phyloP scores from a whole-genome alignment of 2,113 vertebrate genomes.

The Cygnus buccinator region DNA sequence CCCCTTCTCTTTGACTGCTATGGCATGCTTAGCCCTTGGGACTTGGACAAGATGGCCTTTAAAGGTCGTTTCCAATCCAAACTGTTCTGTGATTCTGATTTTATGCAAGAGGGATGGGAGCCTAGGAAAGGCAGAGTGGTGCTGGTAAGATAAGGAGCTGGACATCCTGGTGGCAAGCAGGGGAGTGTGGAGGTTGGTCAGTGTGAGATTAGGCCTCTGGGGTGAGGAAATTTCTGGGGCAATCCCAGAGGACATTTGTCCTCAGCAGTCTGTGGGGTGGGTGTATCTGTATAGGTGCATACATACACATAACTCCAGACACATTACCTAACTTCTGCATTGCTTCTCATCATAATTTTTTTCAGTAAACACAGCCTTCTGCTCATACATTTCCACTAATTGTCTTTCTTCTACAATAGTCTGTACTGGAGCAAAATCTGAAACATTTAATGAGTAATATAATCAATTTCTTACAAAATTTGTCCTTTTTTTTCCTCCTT shows the following conservation, averaged over 20 bases:
- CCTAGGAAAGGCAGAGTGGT: background rate
- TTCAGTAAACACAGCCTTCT: background rate
- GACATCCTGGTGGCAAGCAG: background rate
- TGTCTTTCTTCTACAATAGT: background rate
- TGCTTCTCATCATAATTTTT: background rate
- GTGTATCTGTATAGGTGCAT: accelerated
- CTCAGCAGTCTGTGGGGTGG: background rate
- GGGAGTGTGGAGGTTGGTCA: background rate
- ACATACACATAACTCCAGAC: background rate
- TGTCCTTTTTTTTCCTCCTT: background rate
- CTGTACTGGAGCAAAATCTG: background rate
- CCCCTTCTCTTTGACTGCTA: no score
- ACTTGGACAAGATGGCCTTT: background rate
- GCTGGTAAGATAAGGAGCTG: accelerated
- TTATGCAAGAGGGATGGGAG: background rate
- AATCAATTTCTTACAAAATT: background rate
- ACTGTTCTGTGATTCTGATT: background rate
- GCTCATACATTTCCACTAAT: background rate
- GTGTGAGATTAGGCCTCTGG: background rate
- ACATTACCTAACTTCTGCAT: background rate
- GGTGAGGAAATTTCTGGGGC: accelerated
- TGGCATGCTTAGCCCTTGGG: background rate
- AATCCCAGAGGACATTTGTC: accelerated
- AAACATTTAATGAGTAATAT: background rate
- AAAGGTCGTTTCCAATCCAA: background rate